These are phyloP conservation scores for Schlechtendalia chinensis DNA, from an alignment of 1,140 invertebrate species.

Conservation along the genomic window DNA sequence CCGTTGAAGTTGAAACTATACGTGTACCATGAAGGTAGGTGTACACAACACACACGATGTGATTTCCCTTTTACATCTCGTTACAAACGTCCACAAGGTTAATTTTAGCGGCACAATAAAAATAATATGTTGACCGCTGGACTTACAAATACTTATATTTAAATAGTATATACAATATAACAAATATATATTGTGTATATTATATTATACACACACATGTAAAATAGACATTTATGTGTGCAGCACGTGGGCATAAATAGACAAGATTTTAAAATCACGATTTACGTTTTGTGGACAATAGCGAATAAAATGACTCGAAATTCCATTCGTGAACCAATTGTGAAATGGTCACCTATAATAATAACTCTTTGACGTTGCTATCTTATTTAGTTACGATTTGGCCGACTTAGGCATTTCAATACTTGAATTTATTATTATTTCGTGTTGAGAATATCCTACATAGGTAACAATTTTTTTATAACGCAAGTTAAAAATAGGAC, in stretches of 20 bases:
- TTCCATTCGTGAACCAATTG: constrained; percentile 18
- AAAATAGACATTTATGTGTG: background rate
- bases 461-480: background rate
- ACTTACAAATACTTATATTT: constrained; percentile 12
- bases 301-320: constrained; percentile 12
- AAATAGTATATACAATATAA: background rate
- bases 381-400: background rate
- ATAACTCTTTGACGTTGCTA: background rate
- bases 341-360: constrained; percentile 14
- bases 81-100: constrained; percentile 21
- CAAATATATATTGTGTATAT: background rate
- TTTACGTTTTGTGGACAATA: constrained; percentile 31
- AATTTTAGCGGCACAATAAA: constrained; percentile 24
- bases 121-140: background rate
- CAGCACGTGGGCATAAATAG: background rate
- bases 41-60: background rate
- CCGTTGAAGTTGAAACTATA: background rate
- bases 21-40: background rate
- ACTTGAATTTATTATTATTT: background rate
- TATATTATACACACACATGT: background rate
- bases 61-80: constrained; percentile 33
- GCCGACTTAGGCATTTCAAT: too few species aligned
- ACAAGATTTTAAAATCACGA: constrained; percentile 33
- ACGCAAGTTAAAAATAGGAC: too few species aligned
- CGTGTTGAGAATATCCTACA: background rate